Evolutionary conservation across 2,797 vertebrate genomes (phyloP).

Genomic region (Girardinus metallicus): DNA sequence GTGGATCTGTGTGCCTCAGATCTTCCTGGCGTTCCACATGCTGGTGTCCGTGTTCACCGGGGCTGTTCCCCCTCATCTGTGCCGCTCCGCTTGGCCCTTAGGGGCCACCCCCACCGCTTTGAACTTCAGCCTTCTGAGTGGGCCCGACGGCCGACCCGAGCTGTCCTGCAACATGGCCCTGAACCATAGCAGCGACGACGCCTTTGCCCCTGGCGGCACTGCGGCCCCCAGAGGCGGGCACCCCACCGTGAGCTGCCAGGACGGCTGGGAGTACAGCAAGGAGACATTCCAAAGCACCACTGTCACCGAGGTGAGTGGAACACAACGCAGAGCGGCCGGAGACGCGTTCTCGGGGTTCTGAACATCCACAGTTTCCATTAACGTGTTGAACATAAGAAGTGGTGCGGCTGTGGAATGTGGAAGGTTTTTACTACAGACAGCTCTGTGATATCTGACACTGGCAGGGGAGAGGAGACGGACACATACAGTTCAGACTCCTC

Average conservation of each 20-base stretch:
- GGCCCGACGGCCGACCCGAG: not conserved
- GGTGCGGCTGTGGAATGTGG: constrained; percentile 17
- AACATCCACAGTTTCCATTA: not conserved
- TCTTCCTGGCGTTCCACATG: constrained; percentile 81
- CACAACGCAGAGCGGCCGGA: not conserved
- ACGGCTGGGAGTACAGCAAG: constrained; percentile 75
- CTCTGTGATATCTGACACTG: constrained; percentile 35
- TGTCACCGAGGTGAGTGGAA: constrained; percentile 74
- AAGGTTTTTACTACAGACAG: constrained; percentile 13
- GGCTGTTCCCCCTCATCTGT: constrained; percentile 74
- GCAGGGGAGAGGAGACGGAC: constrained; percentile 12
- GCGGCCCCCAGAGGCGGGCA: constrained; percentile 1
- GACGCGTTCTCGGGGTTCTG: not conserved
- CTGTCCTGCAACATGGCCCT: constrained; percentile 39
- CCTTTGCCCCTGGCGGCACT: constrained; percentile 30
- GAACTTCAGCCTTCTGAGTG: constrained; percentile 37
- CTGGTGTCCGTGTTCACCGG: constrained; percentile 77
- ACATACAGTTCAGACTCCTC: constrained; percentile 25
- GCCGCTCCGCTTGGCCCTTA: constrained; percentile 41
- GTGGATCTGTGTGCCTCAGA: constrained; percentile 80
- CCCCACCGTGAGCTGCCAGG: constrained; percentile 42
- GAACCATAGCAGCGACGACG: constrained; percentile 49
- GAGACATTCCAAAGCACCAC: constrained; percentile 73
- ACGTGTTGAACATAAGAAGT: constrained; percentile 18
- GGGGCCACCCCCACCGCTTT: not conserved